Percentiles rank a stretch among this genome's conserved stretches.
These are phyloP conservation scores for Aphelenchoides besseyi DNA, from an alignment of 1,140 invertebrate genomes.

Conservation along the genomic window DNA sequence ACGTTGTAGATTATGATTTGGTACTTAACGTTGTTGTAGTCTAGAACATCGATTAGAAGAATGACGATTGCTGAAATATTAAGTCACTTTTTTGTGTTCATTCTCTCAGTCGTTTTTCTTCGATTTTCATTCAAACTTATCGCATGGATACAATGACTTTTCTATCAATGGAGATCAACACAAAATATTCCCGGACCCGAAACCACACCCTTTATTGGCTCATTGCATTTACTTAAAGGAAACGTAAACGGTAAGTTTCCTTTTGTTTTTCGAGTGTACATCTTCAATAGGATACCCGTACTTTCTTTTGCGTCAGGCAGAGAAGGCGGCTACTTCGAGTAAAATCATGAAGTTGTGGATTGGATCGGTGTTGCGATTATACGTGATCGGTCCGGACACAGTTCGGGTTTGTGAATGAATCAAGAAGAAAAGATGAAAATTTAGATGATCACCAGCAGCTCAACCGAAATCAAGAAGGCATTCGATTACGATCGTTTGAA, in stretches of 20 bases:
- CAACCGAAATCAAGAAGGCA: constrained; percentile 35
- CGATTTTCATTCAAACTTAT: no score
- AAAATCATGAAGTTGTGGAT: neutral
- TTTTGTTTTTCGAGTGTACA: no score
- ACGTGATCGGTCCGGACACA: neutral
- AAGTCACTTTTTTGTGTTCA: no score
- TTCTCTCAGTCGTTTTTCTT: no score
- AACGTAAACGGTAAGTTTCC: neutral
- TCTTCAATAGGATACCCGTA: neutral
- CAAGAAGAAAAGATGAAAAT: neutral
- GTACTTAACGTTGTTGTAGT: no score
- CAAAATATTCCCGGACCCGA: neutral
- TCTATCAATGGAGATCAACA: neutral
- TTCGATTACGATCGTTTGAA: constrained; percentile 37
- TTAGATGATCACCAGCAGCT: constrained; percentile 30
- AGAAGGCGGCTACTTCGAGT: neutral
- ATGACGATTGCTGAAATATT: no score
- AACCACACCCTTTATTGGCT: neutral
- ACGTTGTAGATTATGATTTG: no score
- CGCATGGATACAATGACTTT: no score
- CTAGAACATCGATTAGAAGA: no score
- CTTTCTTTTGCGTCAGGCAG: neutral
- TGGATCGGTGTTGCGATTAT: neutral
- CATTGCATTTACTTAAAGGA: neutral
- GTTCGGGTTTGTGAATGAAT: neutral